phyloP scores from a whole-genome alignment of 2,888 invertebrate species.

The Diaphora mendica region DNA sequence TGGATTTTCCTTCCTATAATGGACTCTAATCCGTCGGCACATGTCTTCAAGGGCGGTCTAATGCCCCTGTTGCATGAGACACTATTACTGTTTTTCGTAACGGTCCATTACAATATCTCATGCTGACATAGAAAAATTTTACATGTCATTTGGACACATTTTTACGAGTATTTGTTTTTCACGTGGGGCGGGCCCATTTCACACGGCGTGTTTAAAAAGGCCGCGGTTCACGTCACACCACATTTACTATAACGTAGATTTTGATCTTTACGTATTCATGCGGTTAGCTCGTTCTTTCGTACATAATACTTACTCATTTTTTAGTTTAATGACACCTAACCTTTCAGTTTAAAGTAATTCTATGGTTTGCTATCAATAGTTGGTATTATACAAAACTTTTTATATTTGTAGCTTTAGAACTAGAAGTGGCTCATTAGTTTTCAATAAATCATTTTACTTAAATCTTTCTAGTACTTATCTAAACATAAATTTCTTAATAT shows the following conservation, averaged over 20 bases:
- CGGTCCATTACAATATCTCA: constrained; percentile 85
- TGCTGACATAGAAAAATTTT: constrained; percentile 85
- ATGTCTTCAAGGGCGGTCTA: constrained; percentile 78
- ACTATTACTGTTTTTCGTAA: constrained; percentile 82
- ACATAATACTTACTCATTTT: neutral
- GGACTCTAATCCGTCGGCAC: constrained; percentile 76
- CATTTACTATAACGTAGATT: constrained; percentile 67
- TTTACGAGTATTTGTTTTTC: constrained; percentile 84
- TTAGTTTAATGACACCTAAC: neutral
- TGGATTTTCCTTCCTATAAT: constrained; percentile 77
- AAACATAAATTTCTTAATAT: neutral
- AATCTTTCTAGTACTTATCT: neutral
- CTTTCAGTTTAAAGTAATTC: neutral
- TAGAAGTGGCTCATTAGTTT: neutral
- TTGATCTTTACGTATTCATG: constrained; percentile 57
- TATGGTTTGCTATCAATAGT: neutral
- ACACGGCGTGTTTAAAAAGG: constrained; percentile 68
- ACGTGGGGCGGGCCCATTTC: constrained; percentile 77
- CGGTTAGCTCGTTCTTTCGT: constrained; percentile 40
- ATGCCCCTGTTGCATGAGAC: constrained; percentile 79
- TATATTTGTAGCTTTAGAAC: neutral
- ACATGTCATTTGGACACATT: constrained; percentile 83
- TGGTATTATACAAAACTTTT: neutral
- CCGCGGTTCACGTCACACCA: constrained; percentile 63
- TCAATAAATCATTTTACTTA: neutral